Conservation (phyloP, 1,140 invertebrate species). For the Delia radicum region DNA sequence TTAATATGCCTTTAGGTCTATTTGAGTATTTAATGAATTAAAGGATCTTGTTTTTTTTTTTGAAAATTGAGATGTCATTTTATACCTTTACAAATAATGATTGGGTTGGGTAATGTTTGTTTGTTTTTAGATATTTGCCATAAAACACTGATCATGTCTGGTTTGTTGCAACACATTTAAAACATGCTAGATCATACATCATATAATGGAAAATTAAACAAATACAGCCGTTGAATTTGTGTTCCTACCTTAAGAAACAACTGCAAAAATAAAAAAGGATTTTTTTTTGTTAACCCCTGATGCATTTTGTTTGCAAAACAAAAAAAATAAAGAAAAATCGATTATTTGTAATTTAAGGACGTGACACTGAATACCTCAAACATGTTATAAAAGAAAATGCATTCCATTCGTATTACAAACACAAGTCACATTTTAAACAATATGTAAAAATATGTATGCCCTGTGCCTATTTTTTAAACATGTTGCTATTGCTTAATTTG, state of each 20-base stretch:
- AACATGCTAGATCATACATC: background rate
- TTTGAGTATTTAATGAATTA: slow-evolving; percentile 11
- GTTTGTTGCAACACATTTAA: background rate
- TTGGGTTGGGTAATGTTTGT: background rate
- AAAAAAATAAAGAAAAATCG: slow-evolving; percentile 19
- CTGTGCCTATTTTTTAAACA: background rate
- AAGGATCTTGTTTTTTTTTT: background rate
- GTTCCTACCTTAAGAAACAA: no score
- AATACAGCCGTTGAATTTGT: slow-evolving; percentile 14
- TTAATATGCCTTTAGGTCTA: slow-evolving; percentile 4
- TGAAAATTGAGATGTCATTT: slow-evolving; percentile 9
- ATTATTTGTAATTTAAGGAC: slow-evolving; percentile 47
- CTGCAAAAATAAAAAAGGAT: background rate
- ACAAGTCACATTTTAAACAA: background rate
- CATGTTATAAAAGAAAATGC: background rate
- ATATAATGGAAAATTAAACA: background rate
- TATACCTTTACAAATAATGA: background rate
- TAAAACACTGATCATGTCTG: no score
- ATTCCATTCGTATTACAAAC: background rate
- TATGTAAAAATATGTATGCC: background rate
- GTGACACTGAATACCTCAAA: slow-evolving; percentile 38
- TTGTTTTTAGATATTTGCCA: no score
- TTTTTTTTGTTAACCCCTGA: background rate
- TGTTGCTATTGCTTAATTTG: no score
- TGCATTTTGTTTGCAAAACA: background rate